A percentile compares a stretch with the other conserved stretches of the same genome.
phyloP scores from a whole-genome alignment of 2,888 invertebrate genomes.

The Lepidocyrtoides sp. region DNA sequence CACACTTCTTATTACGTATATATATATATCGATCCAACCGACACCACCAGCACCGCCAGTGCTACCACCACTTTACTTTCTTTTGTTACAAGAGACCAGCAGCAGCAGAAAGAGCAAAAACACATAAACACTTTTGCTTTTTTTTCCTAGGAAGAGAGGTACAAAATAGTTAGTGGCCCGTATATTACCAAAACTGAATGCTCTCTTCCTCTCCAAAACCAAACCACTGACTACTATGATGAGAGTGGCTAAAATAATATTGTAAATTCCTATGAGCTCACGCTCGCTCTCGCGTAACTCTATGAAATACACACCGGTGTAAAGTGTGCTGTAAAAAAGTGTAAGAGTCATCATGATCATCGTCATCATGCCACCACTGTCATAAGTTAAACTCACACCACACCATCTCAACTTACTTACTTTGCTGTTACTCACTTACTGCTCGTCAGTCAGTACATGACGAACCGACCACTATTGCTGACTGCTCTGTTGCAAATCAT shows the following conservation, averaged over 20 bases:
- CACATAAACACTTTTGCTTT: background rate
- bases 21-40: slow-evolving; percentile 82
- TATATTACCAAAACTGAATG: too few relatives aligned
- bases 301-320: background rate
- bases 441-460: too few relatives aligned
- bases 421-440: too few relatives aligned
- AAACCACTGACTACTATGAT: too few relatives aligned
- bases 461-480: too few relatives aligned
- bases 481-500: too few relatives aligned
- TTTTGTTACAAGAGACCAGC: too few relatives aligned
- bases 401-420: slow-evolving; percentile 4
- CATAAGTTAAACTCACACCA: slow-evolving; percentile 15
- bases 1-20: slow-evolving; percentile 9
- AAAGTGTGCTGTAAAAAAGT: background rate
- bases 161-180: too few relatives aligned
- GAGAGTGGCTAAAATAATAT: background rate
- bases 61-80: slow-evolving; percentile 12
- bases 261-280: slow-evolving; percentile 64
- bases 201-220: too few relatives aligned
- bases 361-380: background rate
- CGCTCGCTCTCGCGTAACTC: too few relatives aligned
- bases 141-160: too few relatives aligned
- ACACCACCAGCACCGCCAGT: background rate
- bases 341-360: slow-evolving; percentile 28
- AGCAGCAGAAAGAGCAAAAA: too few relatives aligned